phyloP scores from a whole-genome alignment of 2,113 vertebrate species.

The Otis tarda region DNA sequence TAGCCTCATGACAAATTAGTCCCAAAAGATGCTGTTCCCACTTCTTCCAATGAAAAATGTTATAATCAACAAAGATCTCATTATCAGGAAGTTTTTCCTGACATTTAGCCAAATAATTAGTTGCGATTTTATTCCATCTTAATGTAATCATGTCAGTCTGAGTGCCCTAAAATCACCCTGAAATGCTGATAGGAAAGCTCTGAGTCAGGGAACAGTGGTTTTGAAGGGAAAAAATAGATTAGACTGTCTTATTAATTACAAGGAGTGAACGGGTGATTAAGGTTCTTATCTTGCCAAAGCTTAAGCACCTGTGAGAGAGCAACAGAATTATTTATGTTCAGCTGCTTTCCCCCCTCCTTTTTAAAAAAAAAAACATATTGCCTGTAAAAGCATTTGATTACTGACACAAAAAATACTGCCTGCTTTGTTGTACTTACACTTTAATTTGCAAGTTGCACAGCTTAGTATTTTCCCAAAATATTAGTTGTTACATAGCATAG shows the following conservation, averaged over 20 bases:
- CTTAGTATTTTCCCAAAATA: constrained; percentile 27
- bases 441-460: background rate
- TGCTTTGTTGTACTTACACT: background rate
- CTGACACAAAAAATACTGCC: background rate
- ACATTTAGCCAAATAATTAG: background rate
- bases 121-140: background rate
- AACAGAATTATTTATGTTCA: background rate
- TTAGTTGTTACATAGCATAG: background rate
- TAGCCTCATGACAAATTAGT: background rate
- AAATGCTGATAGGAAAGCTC: background rate
- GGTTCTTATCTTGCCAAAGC: background rate
- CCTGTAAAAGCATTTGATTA: background rate
- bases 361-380: background rate
- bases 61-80: background rate
- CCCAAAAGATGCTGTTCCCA: background rate
- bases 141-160: background rate
- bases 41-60: background rate
- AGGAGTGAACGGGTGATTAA: background rate
- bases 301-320: background rate
- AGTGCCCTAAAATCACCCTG: background rate
- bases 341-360: rapidly evolving
- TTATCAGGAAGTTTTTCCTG: background rate
- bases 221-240: background rate
- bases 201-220: background rate
- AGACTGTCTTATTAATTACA: background rate